Conservation (phyloP, 2,113 vertebrate genomes). For the Campylomormyrus numenius region DNA sequence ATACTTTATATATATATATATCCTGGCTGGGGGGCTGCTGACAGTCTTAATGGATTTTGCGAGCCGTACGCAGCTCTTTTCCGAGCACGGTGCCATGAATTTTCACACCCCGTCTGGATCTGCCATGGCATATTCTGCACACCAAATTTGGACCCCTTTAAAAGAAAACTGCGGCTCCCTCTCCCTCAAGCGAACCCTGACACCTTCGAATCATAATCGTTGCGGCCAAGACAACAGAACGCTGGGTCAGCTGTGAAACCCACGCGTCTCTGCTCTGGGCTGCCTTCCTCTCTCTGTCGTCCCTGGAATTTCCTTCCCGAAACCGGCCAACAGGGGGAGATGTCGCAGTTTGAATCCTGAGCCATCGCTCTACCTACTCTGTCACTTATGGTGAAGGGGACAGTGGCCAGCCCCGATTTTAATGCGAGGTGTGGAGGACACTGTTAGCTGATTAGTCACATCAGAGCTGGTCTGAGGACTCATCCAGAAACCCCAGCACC, state of each 20-base stretch:
- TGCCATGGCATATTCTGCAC: background rate
- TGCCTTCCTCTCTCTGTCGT: background rate
- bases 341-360: conserved; percentile 6
- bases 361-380: background rate
- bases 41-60: background rate
- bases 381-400: background rate
- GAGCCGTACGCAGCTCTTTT: background rate
- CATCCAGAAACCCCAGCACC: background rate
- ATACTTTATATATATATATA: background rate
- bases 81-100: background rate
- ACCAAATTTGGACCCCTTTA: background rate
- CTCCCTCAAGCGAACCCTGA: background rate
- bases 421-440: background rate
- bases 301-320: background rate
- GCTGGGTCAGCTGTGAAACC: background rate
- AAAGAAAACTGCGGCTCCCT: background rate
- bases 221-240: background rate
- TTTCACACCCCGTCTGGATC: background rate
- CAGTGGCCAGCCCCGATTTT: background rate
- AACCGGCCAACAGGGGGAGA: conserved; percentile 32
- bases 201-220: background rate
- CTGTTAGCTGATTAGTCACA: background rate
- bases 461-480: background rate
- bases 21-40: background rate
- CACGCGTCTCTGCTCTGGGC: background rate